phyloP scores from a whole-genome alignment of 2,797 vertebrate species.

The Prionace glauca region DNA sequence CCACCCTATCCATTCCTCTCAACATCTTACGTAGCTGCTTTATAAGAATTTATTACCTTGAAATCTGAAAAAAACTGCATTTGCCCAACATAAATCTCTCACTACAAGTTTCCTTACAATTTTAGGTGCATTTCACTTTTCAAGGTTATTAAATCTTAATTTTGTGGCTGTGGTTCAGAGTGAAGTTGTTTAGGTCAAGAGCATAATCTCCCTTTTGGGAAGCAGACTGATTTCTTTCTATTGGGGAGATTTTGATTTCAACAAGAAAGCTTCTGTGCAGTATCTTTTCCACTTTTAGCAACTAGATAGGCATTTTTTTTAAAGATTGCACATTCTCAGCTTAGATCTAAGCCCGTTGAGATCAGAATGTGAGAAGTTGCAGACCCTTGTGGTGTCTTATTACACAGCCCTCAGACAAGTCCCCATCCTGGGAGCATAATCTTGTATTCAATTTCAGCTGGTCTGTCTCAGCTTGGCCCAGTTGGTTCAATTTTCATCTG shows the following conservation, averaged over 20 bases:
- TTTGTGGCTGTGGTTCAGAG: not conserved
- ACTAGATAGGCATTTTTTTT: not conserved
- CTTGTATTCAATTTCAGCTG: not conserved
- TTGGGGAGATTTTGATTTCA: not conserved
- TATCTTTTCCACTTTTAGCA: not conserved
- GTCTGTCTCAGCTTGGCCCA: not conserved
- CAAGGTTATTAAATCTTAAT: not conserved
- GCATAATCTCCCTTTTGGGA: not conserved
- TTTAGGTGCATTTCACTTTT: not conserved
- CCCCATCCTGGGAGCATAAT: not conserved
- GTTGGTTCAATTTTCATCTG: not conserved
- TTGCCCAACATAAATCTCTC: slow-evolving; percentile 5
- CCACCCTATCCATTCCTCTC: too few relatives aligned
- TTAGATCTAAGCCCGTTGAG: not conserved
- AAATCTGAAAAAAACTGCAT: not conserved
- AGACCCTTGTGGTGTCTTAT: not conserved
- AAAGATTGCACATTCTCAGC: not conserved
- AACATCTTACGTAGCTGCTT: not conserved
- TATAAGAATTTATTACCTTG: not conserved
- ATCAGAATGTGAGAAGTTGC: not conserved
- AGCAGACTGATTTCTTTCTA: not conserved
- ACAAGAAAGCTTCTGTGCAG: not conserved
- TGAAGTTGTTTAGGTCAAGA: not conserved
- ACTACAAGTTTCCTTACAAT: not conserved
- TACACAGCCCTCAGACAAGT: not conserved